These are phyloP conservation scores for Ataeniobius toweri DNA, from an alignment of 2,797 vertebrate species.

Conservation along the genomic window DNA sequence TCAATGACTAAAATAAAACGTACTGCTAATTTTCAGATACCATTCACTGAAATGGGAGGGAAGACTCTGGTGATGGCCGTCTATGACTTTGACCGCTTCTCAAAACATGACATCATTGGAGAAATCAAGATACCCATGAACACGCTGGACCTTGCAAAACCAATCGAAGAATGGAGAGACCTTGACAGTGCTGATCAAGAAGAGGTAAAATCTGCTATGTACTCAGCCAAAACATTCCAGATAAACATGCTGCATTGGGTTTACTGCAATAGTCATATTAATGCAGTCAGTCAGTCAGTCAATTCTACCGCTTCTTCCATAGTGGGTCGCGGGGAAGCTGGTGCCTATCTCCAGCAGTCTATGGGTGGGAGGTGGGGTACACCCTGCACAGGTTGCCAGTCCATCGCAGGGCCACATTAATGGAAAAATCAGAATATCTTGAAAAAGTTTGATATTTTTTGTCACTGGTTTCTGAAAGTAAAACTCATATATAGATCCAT, in stretches of 20 bases:
- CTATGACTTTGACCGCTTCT: constrained; percentile 98
- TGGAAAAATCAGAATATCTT: no score
- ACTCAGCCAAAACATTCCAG: not conserved
- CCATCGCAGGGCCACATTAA: no score
- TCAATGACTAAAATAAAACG: not conserved
- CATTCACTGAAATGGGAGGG: constrained; percentile 95
- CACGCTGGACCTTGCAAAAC: constrained; percentile 93
- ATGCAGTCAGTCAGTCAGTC: no score
- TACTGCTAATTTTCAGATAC: constrained; percentile 82
- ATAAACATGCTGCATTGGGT: not conserved
- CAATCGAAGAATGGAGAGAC: constrained; percentile 95
- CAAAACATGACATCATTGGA: constrained; percentile 96
- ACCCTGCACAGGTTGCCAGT: no score
- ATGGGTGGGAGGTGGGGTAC: no score
- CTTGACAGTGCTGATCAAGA: constrained; percentile 96
- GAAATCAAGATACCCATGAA: constrained; percentile 97
- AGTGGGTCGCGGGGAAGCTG: no score
- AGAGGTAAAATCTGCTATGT: constrained; percentile 80
- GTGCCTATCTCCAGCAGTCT: no score
- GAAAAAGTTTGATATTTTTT: no score
- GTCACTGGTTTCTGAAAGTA: no score
- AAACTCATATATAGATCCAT: no score
- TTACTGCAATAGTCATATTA: no score
- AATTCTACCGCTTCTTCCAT: no score
- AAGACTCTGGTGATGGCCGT: constrained; percentile 96